phyloP scores from a whole-genome alignment of 2,888 invertebrate species.

The Alitta virens region DNA sequence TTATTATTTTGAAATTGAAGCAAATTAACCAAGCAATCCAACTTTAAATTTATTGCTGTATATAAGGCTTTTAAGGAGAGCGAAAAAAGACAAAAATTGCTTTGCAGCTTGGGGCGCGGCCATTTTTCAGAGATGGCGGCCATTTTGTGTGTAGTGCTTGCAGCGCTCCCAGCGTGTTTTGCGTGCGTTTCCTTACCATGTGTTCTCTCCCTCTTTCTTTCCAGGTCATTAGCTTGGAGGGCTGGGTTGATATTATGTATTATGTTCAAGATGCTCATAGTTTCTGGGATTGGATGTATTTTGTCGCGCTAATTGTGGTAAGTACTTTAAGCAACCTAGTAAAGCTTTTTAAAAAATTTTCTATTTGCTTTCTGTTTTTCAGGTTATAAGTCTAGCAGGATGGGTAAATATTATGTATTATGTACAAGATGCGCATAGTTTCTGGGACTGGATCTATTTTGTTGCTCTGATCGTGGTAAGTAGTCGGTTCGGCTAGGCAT shows the following conservation, averaged over 20 bases:
- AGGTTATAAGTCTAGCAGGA: slow-evolving; percentile 98
- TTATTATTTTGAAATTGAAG: too few relatives aligned
- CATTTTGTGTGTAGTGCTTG: too few relatives aligned
- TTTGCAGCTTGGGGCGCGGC: too few relatives aligned
- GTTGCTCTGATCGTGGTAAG: slow-evolving; percentile 97
- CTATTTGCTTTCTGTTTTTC: slow-evolving; percentile 37
- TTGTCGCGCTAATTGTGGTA: slow-evolving; percentile 97
- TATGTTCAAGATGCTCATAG: slow-evolving; percentile 99
- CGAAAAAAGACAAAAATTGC: too few relatives aligned
- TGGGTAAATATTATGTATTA: slow-evolving; percentile 99
- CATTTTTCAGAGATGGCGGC: too few relatives aligned
- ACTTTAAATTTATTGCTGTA: too few relatives aligned
- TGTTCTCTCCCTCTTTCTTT: slow-evolving; percentile 25
- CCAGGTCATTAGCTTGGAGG: slow-evolving; percentile 97
- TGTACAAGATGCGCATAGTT: slow-evolving; percentile 99
- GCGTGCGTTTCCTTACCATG: too few relatives aligned
- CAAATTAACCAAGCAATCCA: too few relatives aligned
- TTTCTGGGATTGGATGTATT: slow-evolving; percentile 99
- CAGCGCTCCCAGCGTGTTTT: too few relatives aligned
- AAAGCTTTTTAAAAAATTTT: slow-evolving; percentile 5
- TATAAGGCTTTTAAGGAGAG: too few relatives aligned
- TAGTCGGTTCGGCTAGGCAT: slow-evolving; percentile 6
- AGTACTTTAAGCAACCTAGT: slow-evolving; percentile 55
- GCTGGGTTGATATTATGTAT: slow-evolving; percentile 99
- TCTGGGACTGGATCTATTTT: slow-evolving; percentile 99